Base-by-base conservation (phyloP, 2,113 vertebrate species). In the Martes martes region DNA sequence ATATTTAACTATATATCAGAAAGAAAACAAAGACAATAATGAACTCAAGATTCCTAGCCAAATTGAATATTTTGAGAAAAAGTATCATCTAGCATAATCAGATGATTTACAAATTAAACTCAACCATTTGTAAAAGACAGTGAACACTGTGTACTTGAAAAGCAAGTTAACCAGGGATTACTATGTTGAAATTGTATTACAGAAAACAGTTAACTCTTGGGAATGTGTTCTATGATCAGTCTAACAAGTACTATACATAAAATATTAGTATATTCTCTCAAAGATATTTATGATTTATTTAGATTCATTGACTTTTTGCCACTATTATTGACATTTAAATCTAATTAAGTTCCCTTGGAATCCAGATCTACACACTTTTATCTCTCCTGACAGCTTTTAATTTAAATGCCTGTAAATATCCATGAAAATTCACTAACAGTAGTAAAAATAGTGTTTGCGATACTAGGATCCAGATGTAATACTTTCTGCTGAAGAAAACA, bases 241-340 rank as follows among this genome's bases (percentile, higher is more conserved):
- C 97, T 98, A 96, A 98, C 96, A 98, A 98, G 96, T 97, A 96
- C 91, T 97, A 98, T 98, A 98, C 97, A 98, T 95, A 97, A 98
- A 98, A 97, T 97, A 98, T 98, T 98, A 98, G 81, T 97, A 98
- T 98, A 98, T 98, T 98, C 96, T 98, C 45, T 98, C 98, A 98
- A 95, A 98, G 97, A 98, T 98, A 93, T 98, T 98, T 98, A 98
- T 92, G 45, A 94, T 98, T 98, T 98, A 98, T 98, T 99, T 98
- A 98, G 98, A 98, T 97, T 97, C 73, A 94, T 98, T 89, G 94
- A 98, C 96, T 98, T 98, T 97, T 98, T 98, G 90, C 95, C 94
- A 96, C 93, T 94, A 93, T 47, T 95, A 83, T 94, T 99, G 98
- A 98, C 97, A 96, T 98, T 98, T 98, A 98, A 98, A 98, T 98